Evolutionary conservation across 2,113 vertebrate species (phyloP), one percentile per base, ranked within the genome.

Genomic region (Etia nguti): DNA sequence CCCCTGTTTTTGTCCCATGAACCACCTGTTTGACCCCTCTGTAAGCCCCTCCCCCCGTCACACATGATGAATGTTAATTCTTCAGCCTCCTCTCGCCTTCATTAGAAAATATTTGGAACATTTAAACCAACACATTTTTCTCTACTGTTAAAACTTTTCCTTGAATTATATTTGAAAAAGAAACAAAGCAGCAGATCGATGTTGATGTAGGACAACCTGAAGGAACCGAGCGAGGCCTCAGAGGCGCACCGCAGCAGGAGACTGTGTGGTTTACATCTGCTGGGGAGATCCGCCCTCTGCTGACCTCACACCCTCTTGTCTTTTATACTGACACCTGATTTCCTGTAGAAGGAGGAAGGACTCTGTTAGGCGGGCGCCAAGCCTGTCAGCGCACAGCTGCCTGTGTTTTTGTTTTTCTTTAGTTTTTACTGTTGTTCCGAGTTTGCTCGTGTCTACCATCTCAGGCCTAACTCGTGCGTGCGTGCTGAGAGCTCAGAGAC

Each of bases 261-360:
- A 73, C 75, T 15, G 81, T 38, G 50, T 36, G 24, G 20, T 7
- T 79, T 10, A 26, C 55, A 56, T 10, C 50, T 41, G 62, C 20
- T 8, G 20, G 62, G 31, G 13, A 24, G 12, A 24, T 2, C 73
- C 16, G 15, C 70, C 60, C 55, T 20, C 68, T 80, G 59, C 31
- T 86, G 81, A 89, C 83, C 85, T 91, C 81, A 73, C 83, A 57
- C 80, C 84, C 79, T 73, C 81, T 88, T 26, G 24, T 43, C 79
- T 88, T 62, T 29, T 59, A 36, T 38, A 10, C 22, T 10, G 2
- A n/a, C 4, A 31, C 75, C 68, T 12, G 46, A 48, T 6, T 57
- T 38, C 26, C 16, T 46, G 46, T 56, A 8, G 34, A 24, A 48
- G 24, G 29, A 36, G 12, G 18, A 3, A 43, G 54, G 26, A 65